Percentiles rank a stretch among this genome's conserved stretches.
Conservation (phyloP, 1,140 invertebrate genomes). For the Bathynomus jamesi region DNA sequence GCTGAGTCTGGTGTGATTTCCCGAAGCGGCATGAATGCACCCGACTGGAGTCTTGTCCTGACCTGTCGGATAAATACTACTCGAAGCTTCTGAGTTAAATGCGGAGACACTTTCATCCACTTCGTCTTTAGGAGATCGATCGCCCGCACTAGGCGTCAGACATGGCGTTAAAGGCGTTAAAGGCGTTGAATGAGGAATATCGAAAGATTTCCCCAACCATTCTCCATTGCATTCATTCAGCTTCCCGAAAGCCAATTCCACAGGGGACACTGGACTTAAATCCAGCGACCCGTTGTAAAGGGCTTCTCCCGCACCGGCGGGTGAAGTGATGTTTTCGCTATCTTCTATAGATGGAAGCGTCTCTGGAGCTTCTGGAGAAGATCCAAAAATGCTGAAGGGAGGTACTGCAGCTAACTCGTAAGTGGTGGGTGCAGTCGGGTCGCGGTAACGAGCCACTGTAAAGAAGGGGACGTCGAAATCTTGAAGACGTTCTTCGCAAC, state of each 20-base stretch:
- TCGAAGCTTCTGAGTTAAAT: too few species aligned
- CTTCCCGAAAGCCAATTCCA: neutral
- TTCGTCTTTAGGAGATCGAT: too few species aligned
- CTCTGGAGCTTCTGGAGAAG: neutral
- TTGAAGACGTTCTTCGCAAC: neutral
- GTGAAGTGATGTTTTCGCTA: too few species aligned
- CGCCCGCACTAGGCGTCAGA: too few species aligned
- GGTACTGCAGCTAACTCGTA: neutral
- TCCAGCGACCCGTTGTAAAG: too few species aligned
- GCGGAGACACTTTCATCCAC: neutral
- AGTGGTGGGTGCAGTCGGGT: neutral
- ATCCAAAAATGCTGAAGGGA: neutral
- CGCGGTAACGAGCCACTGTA: neutral
- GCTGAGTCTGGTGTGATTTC: neutral
- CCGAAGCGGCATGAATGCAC: neutral
- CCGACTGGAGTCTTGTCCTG: neutral
- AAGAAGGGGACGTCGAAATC: neutral
- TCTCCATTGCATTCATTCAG: neutral
- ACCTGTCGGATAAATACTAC: too few species aligned
- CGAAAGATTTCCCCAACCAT: neutral
- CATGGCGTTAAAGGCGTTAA: neutral
- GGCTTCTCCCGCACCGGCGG: too few species aligned
- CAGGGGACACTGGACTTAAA: too few species aligned
- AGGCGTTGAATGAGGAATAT: neutral
- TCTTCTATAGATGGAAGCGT: neutral